A percentile compares a stretch with the other conserved stretches of the same genome.
phyloP scores from a whole-genome alignment of 2,113 vertebrate genomes.

The Tetrao urogallus region DNA sequence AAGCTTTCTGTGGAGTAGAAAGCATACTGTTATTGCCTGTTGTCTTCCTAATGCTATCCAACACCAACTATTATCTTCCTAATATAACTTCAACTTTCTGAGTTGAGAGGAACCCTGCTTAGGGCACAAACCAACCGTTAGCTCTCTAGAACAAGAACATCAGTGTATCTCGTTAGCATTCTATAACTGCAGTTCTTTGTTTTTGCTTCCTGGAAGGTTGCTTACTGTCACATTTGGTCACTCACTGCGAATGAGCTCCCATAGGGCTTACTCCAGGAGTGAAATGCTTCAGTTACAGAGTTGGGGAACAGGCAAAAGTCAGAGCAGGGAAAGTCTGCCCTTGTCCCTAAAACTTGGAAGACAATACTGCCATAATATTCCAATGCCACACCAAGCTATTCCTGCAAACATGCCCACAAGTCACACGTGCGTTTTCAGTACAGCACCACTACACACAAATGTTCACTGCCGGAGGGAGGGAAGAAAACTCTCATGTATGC shows the following conservation, averaged over 20 bases:
- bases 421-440: neutral
- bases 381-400: neutral
- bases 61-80: neutral
- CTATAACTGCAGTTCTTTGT: neutral
- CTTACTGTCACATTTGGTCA: neutral
- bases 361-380: neutral
- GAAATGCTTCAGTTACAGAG: neutral
- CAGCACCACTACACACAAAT: fast-evolving
- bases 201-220: neutral
- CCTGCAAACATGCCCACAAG: neutral
- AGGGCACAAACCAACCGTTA: neutral
- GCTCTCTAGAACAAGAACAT: neutral
- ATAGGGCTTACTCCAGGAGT: neutral
- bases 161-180: neutral
- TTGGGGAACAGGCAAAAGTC: neutral
- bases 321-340: neutral
- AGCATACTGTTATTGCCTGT: neutral
- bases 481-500: neutral
- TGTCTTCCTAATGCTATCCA: neutral
- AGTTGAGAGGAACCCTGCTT: constrained; percentile 15
- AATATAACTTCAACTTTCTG: neutral
- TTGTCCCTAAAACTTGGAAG: neutral
- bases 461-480: neutral
- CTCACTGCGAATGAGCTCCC: fast-evolving
- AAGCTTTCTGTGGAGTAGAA: neutral